A percentile compares a stretch with the other conserved stretches of the same genome.
Evolutionary conservation across 2,113 vertebrate species (phyloP).

Genomic region (Greenwoodochromis staneri): DNA sequence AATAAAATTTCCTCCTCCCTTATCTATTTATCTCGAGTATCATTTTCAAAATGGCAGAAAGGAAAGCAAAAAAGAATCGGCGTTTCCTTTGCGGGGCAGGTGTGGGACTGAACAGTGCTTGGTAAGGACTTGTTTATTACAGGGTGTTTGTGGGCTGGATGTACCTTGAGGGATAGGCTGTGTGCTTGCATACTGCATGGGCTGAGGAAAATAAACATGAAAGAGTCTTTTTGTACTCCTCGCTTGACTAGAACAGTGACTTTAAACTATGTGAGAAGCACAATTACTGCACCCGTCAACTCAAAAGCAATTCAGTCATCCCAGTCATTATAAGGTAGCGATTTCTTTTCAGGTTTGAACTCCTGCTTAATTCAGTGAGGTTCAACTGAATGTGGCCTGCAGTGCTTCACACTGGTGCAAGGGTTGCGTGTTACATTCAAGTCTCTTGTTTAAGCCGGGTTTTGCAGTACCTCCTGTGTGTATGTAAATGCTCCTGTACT

Average conservation of each 20-base stretch:
- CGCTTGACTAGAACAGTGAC: neutral
- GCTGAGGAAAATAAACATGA: neutral
- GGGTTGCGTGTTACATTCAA: neutral
- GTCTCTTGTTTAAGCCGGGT: neutral
- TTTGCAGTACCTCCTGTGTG: neutral
- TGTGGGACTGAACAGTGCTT: neutral
- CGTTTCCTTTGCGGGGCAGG: neutral
- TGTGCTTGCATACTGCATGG: constrained; percentile 1
- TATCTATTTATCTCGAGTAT: neutral
- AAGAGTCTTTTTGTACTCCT: neutral
- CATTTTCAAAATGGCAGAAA: neutral
- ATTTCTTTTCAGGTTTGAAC: neutral
- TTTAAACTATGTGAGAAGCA: neutral
- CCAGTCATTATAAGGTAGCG: neutral
- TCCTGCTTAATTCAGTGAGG: neutral
- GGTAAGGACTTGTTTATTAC: constrained; percentile 9
- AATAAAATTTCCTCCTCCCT: neutral
- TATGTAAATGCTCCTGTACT: constrained; percentile 14
- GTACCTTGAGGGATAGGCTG: constrained; percentile 22
- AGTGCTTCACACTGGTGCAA: neutral
- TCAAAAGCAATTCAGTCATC: neutral
- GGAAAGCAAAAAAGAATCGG: neutral
- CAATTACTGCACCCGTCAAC: neutral
- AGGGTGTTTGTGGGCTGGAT: constrained; percentile 27
- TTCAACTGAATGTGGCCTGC: neutral